Evolutionary conservation across 2,113 vertebrate species (phyloP).

Genomic region (Scomber scombrus): DNA sequence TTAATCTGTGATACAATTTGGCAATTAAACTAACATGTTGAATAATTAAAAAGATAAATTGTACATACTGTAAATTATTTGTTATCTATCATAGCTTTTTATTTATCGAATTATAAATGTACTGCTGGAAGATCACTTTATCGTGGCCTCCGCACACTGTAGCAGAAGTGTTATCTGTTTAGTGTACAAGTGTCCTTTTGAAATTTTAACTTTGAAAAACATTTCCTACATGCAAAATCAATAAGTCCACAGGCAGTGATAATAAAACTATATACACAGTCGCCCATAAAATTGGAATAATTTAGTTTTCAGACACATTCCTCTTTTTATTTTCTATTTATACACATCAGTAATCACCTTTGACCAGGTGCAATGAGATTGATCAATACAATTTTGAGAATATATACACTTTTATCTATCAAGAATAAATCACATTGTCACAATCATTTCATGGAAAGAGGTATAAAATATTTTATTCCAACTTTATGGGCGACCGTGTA

Average conservation of each 20-base stretch:
- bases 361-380: no score
- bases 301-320: no score
- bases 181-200: neutral
- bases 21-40: neutral
- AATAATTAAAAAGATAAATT: no score
- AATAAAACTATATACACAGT: conserved; percentile 24
- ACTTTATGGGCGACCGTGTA: no score
- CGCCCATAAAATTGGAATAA: no score
- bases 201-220: neutral
- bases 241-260: neutral
- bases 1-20: neutral
- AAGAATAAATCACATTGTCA: no score
- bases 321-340: no score
- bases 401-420: no score
- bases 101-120: neutral
- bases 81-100: neutral
- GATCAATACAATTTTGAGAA: no score
- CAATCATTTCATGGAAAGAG: no score
- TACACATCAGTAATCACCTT: no score
- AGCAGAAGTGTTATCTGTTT: neutral
- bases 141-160: neutral
- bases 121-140: neutral
- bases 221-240: neutral
- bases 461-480: no score
- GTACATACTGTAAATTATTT: neutral